Evolutionary conservation across 2,888 invertebrate genomes (phyloP).

Genomic region (Rotaria macrura): DNA sequence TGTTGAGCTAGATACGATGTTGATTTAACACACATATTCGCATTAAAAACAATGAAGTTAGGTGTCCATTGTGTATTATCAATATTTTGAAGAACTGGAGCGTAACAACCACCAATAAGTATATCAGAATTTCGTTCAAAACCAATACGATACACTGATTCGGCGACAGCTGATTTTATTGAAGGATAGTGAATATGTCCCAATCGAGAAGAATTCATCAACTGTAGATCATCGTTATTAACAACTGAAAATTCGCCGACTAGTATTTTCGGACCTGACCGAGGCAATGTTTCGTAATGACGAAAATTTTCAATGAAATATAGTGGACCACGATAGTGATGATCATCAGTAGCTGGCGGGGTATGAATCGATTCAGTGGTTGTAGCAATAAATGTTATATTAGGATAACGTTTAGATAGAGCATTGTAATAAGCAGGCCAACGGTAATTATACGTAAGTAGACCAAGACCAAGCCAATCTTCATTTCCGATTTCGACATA

Average conservation of each 20-base stretch:
- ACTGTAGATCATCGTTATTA: not conserved
- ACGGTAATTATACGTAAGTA: not conserved
- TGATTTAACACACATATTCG: not conserved
- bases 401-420: not conserved
- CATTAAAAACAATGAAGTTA: not conserved
- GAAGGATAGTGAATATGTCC: not conserved
- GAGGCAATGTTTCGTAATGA: not conserved
- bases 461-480: not conserved
- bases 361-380: not conserved
- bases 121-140: not conserved
- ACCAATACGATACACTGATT: not conserved
- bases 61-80: not conserved
- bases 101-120: not conserved
- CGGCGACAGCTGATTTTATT: not conserved
- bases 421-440: not conserved
- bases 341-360: not conserved
- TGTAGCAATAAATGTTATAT: not conserved
- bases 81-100: not conserved
- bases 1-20: not conserved
- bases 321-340: not conserved
- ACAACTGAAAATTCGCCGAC: not conserved
- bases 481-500: not conserved
- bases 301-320: not conserved
- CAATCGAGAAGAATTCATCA: not conserved
- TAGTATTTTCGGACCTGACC: not conserved